Evolutionary conservation across 2,113 vertebrate species (phyloP).

Genomic region (Megaceryle torquata): DNA sequence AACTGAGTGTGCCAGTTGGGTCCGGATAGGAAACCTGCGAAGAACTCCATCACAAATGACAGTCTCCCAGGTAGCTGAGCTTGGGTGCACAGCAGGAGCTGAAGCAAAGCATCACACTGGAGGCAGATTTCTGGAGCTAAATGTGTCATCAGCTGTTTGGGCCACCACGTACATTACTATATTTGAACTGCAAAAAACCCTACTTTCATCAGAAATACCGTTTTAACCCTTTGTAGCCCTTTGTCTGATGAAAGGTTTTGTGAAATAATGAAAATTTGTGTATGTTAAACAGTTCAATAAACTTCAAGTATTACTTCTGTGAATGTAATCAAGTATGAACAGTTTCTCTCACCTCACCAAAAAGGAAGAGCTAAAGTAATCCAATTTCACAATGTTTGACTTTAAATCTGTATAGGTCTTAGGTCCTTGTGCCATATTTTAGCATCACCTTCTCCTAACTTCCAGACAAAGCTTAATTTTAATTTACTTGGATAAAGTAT

Average conservation of each 20-base stretch:
- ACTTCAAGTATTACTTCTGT: not conserved
- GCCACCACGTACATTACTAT: not conserved
- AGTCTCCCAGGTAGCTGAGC: not conserved
- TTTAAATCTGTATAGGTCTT: not conserved
- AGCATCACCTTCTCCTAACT: not conserved
- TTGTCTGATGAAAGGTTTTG: not conserved
- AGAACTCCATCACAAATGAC: not conserved
- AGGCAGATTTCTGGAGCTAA: not conserved
- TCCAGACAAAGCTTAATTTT: not conserved
- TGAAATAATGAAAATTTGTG: not conserved
- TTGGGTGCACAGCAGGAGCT: not conserved
- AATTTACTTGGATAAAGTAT: not conserved
- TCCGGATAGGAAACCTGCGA: not conserved
- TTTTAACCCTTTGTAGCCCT: not conserved
- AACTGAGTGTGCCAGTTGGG: not conserved
- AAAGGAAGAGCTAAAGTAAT: not conserved
- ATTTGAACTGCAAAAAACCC: not conserved
- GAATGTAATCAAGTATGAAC: fast-evolving
- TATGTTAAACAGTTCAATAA: not conserved
- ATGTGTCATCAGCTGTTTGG: not conserved
- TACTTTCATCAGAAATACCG: not conserved
- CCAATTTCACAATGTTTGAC: not conserved
- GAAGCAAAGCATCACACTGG: not conserved
- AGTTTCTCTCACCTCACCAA: not conserved
- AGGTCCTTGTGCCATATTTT: not conserved